These are phyloP conservation scores for Tortrix viridana DNA, from an alignment of 2,888 invertebrate genomes.

Conservation along the genomic window DNA sequence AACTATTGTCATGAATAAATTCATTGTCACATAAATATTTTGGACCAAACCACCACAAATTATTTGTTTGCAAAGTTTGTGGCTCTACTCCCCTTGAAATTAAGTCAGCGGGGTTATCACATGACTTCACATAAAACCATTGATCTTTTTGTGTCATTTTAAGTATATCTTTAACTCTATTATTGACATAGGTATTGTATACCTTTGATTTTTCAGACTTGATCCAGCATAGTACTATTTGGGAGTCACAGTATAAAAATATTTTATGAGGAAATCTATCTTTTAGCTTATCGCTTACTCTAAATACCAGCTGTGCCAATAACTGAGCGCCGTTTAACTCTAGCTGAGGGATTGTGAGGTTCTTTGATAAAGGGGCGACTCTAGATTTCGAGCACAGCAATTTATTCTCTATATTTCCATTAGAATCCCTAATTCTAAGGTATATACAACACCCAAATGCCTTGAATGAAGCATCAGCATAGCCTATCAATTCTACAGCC, in stretches of 20 bases:
- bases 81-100: constrained; percentile 9
- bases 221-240: constrained; percentile 20
- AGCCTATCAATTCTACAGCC: neutral
- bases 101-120: constrained; percentile 20
- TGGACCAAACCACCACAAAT: constrained; percentile 8
- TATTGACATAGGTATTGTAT: neutral
- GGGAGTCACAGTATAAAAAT: constrained; percentile 18
- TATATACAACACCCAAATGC: constrained; percentile 27
- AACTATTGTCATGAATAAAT: too few relatives aligned
- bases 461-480: constrained; percentile 20
- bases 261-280: constrained; percentile 1
- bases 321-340: neutral
- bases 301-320: neutral
- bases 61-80: constrained; percentile 2
- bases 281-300: neutral
- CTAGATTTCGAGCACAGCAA: constrained; percentile 19
- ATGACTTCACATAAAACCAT: constrained; percentile 10
- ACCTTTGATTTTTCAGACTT: neutral
- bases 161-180: constrained; percentile 3
- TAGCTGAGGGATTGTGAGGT: too few relatives aligned
- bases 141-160: constrained; percentile 1
- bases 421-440: neutral
- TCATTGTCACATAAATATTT: neutral
- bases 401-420: constrained; percentile 5
- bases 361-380: neutral